phyloP scores from a whole-genome alignment of 2,797 vertebrate genomes.

The Uromys caudimaculatus region DNA sequence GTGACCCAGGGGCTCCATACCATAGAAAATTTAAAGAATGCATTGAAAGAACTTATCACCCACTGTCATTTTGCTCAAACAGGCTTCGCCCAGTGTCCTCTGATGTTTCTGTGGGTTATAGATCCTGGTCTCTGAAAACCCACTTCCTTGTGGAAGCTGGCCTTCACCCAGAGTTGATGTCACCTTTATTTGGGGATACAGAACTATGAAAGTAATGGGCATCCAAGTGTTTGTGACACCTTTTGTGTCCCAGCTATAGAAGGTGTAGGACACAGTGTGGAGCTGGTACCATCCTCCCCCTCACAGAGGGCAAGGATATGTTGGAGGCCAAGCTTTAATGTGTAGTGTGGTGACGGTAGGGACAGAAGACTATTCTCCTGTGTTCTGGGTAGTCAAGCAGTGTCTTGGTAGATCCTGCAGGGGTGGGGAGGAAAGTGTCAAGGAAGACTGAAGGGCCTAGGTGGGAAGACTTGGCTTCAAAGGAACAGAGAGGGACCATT shows the following conservation, averaged over 20 bases:
- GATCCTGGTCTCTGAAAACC: not conserved
- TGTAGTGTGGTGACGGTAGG: not conserved
- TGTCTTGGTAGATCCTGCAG: not conserved
- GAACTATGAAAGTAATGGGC: not conserved
- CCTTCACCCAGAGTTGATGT: not conserved
- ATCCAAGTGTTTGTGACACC: not conserved
- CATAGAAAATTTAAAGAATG: not conserved
- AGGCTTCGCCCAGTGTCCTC: not conserved
- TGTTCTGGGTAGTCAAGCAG: not conserved
- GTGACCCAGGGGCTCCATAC: not conserved
- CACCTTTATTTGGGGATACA: not conserved
- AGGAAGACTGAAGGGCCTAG: not conserved
- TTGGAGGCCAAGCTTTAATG: not conserved
- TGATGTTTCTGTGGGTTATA: not conserved
- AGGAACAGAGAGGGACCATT: not conserved
- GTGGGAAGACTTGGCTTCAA: not conserved
- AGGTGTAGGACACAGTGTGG: not conserved
- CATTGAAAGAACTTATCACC: not conserved
- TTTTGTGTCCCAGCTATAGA: not conserved
- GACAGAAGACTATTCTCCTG: not conserved
- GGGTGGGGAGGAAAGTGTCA: too few relatives aligned
- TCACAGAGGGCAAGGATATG: not conserved
- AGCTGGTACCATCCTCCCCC: rapidly evolving
- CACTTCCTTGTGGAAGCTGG: not conserved
- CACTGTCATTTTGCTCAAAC: not conserved